A percentile compares a stretch with the other conserved stretches of the same genome.
Evolutionary conservation across 2,888 invertebrate genomes (phyloP).

Genomic region (Caenorhabditis sinica): DNA sequence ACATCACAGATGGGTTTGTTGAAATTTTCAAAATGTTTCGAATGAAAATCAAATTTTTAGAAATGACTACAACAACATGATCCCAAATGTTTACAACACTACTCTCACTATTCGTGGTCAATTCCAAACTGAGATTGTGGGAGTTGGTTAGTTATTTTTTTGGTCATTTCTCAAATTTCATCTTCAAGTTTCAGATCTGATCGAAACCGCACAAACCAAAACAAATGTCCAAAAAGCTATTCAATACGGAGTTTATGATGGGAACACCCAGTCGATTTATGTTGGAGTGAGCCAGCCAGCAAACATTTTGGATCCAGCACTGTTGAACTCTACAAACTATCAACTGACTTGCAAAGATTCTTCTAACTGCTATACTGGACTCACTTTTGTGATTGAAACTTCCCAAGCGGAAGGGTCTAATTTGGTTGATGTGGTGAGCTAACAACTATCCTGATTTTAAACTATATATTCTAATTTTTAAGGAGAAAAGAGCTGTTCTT

Average conservation of each 20-base stretch:
- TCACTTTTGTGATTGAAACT: conserved; percentile 64
- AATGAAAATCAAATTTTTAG: conserved; percentile 15
- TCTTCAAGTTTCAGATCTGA: conserved; percentile 25
- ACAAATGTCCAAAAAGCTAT: conserved; percentile 36
- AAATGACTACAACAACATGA: not conserved
- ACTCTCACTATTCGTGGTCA: conserved; percentile 32
- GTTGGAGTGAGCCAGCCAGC: conserved; percentile 50
- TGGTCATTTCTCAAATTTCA: not conserved
- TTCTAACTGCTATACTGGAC: conserved; percentile 50
- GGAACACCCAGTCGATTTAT: conserved; percentile 37
- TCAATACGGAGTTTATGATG: conserved; percentile 49
- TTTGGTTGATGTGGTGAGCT: conserved; percentile 47
- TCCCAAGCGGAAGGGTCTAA: conserved; percentile 50
- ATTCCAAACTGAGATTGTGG: conserved; percentile 55
- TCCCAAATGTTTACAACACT: not conserved
- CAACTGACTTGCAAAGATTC: conserved; percentile 50
- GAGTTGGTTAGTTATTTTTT: conserved; percentile 37
- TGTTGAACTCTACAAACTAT: conserved; percentile 48
- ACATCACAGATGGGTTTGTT: conserved; percentile 54
- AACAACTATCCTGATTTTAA: not conserved
- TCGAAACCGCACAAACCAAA: conserved; percentile 23
- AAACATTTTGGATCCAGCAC: not conserved
- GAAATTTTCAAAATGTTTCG: not conserved
- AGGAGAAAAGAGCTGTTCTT: conserved; percentile 43
- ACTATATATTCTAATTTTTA: not conserved